Evolutionary conservation across 2,888 invertebrate genomes (phyloP), one percentile per base, ranked within the genome.

Genomic region (Eupithecia insigniata): DNA sequence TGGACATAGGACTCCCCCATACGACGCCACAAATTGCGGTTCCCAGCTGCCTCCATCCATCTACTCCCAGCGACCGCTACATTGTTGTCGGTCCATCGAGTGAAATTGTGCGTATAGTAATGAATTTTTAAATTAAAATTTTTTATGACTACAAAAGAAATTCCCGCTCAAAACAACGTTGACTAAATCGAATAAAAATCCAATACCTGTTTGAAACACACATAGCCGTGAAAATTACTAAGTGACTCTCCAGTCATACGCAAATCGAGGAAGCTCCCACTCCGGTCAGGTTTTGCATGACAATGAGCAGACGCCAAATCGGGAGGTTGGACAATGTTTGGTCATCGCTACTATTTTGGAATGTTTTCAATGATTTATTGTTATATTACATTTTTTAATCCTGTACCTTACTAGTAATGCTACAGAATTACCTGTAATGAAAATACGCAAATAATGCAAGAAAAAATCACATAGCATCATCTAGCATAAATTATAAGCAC

Each of bases 291-390:
- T 71, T 75, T 72, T 80, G 83, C 80, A 84, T 85, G 43, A 77
- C 78, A 82, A 85, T 83, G 78, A 81, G 76, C 26, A 28, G 61
- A 75, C 43, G 72, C 81, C 74, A 74, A 78, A 78, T 68, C 14
- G 73, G 64, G 69, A 73, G 78, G 73, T 55, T 67, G 66, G 61
- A 51, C 66, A 69, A 43, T 58, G 26, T 72, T 73, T 74, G 72
- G 67, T 26, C 68, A 68, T 43, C 46, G 22, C 74, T 70, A 30
- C 43, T 67, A 18, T 74, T 71, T 68, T 72, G 55, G 58, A 65
- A 72, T 68, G 72, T 55, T 69, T 70, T n/a, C 60, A 77, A 72
- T 80, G 79, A 83, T 82, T 81, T 79, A 81, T 82, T 69, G 34
- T 14, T 64, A 70, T 51, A 22, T 18, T 22, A 22, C 12, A 22